A percentile compares a stretch with the other conserved stretches of the same genome.
These are phyloP conservation scores for Pomacea canaliculata DNA, from an alignment of 2,888 invertebrate genomes.

Conservation along the genomic window DNA sequence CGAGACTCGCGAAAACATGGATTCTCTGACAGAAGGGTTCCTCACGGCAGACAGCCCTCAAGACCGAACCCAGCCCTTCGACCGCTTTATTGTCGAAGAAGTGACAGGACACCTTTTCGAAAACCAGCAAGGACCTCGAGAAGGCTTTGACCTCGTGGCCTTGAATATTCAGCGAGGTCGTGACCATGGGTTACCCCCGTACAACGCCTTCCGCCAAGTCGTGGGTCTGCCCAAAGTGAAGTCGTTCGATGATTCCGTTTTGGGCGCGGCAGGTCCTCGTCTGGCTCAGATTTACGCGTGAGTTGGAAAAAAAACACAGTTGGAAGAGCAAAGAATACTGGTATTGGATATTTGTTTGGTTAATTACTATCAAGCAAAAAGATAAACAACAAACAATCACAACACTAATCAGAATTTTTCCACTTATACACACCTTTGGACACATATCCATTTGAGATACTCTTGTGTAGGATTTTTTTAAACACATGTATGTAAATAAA, in stretches of 20 bases:
- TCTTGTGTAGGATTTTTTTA: no score
- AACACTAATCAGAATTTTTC: no score
- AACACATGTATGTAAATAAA: no score
- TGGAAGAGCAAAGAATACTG: no score
- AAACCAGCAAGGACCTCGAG: constrained; percentile 18
- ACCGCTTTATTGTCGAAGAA: constrained; percentile 17
- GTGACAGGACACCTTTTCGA: constrained; percentile 30
- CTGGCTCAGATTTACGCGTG: constrained; percentile 8
- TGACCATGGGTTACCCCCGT: constrained; percentile 27
- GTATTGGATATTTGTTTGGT: no score
- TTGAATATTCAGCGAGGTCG: constrained; percentile 29
- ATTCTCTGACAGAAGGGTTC: constrained; percentile 22
- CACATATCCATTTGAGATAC: no score
- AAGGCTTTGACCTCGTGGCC: constrained; percentile 29
- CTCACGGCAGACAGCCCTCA: constrained; percentile 11
- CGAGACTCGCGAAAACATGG: constrained; percentile 24
- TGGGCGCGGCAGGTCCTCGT: neutral
- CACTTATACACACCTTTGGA: no score
- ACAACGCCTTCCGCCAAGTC: constrained; percentile 20
- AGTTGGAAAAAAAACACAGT: neutral
- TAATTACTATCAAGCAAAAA: no score
- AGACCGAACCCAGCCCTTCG: constrained; percentile 16
- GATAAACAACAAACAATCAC: no score
- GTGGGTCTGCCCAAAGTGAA: constrained; percentile 13
- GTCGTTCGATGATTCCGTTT: constrained; percentile 14